These are phyloP conservation scores for Botia almorhae DNA, from an alignment of 2,797 vertebrate genomes.

Conservation along the genomic window DNA sequence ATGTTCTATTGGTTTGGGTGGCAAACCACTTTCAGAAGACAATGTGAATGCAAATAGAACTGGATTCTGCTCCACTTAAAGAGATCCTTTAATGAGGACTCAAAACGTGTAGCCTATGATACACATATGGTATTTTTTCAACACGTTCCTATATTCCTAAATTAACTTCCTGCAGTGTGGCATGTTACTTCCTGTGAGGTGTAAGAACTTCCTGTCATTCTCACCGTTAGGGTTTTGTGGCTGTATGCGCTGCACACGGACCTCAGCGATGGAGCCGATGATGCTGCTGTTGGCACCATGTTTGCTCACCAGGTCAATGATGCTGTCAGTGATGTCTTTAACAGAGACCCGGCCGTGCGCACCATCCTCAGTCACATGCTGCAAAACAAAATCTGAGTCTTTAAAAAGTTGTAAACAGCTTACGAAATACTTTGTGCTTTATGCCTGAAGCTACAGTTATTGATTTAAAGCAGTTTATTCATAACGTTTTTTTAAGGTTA, in stretches of 20 bases:
- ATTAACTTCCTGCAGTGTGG: too few species aligned
- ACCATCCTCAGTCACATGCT: constrained; percentile 82
- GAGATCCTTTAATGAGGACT: too few species aligned
- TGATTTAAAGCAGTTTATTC: too few species aligned
- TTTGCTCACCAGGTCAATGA: constrained; percentile 87
- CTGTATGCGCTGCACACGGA: constrained; percentile 82
- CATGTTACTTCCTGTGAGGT: background rate
- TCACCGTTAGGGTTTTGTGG: constrained; percentile 61
- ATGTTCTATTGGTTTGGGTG: too few species aligned
- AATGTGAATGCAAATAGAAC: too few species aligned
- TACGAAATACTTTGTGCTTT: background rate
- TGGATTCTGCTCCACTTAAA: too few species aligned
- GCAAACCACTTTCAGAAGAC: too few species aligned
- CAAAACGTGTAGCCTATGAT: too few species aligned
- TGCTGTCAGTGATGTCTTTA: constrained; percentile 85
- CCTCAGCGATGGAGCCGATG: constrained; percentile 84
- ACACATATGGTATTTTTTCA: too few species aligned
- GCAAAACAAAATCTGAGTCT: constrained; percentile 12
- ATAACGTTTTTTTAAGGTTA: too few species aligned
- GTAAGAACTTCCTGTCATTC: background rate
- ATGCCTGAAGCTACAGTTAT: background rate
- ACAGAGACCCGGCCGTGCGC: constrained; percentile 77
- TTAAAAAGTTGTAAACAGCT: background rate
- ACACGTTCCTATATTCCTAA: too few species aligned
- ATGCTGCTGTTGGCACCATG: constrained; percentile 83